Conservation (phyloP, 2,888 invertebrate species). For the Aethes cnicana region DNA sequence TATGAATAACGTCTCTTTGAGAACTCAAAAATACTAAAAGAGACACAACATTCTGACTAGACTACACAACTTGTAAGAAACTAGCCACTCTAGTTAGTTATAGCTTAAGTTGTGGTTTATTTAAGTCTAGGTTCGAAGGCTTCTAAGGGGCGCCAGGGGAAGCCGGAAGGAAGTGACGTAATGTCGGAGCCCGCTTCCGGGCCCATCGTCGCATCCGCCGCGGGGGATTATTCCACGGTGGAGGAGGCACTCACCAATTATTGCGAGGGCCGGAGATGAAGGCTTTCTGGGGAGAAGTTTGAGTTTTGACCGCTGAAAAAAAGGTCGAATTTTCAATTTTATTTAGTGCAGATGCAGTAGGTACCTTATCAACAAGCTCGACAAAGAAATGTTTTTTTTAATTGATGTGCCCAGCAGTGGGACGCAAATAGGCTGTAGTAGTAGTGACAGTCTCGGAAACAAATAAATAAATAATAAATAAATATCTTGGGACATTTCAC, state of each 20-base stretch:
- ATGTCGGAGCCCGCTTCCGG: conserved; percentile 53
- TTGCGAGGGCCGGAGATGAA: too few relatives aligned
- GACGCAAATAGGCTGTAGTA: too few relatives aligned
- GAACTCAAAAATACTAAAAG: not conserved
- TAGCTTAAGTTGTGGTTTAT: conserved; percentile 29
- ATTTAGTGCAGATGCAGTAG: too few relatives aligned
- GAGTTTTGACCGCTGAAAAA: too few relatives aligned
- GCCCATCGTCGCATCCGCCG: conserved; percentile 55
- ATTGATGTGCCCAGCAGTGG: too few relatives aligned
- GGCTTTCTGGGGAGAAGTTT: too few relatives aligned
- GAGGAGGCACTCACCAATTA: conserved; percentile 52
- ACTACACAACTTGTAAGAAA: not conserved
- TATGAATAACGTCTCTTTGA: not conserved
- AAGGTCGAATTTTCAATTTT: too few relatives aligned
- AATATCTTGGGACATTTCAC: too few relatives aligned
- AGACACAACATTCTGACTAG: not conserved
- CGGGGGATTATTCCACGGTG: conserved; percentile 59
- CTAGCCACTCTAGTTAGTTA: conserved; percentile 12
- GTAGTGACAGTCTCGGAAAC: too few relatives aligned
- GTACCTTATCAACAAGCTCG: too few relatives aligned
- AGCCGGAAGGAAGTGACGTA: conserved; percentile 60
- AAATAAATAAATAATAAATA: too few relatives aligned
- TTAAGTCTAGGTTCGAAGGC: conserved; percentile 39
- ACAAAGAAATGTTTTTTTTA: too few relatives aligned
- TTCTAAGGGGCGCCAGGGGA: conserved; percentile 50